Conservation (phyloP, 2,797 vertebrate genomes). For the Staurois parvus region DNA sequence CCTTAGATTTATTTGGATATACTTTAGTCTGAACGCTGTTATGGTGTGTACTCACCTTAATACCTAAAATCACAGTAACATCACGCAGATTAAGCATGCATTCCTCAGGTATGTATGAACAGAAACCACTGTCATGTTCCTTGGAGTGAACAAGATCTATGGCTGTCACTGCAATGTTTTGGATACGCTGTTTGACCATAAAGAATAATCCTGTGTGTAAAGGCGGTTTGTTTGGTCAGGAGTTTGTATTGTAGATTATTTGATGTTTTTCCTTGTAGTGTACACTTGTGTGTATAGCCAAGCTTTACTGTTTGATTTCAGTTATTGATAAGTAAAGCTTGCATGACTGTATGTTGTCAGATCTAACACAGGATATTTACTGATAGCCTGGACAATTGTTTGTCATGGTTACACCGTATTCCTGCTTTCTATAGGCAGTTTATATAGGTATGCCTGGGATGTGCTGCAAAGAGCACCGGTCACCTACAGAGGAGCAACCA, state of each 20-base stretch:
- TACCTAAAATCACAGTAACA: slow-evolving; percentile 25
- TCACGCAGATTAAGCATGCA: slow-evolving; percentile 19
- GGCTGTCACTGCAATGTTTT: slow-evolving; percentile 37
- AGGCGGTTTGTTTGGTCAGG: slow-evolving; percentile 23
- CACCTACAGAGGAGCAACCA: neutral
- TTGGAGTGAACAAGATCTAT: neutral
- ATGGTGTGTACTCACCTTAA: slow-evolving; percentile 8
- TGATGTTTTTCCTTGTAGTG: neutral
- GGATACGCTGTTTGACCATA: slow-evolving; percentile 52
- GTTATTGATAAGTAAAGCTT: slow-evolving; percentile 1
- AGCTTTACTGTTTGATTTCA: slow-evolving; percentile 35
- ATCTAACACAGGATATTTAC: neutral
- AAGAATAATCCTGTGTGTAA: slow-evolving; percentile 19
- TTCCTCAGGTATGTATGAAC: slow-evolving; percentile 6
- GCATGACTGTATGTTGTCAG: neutral
- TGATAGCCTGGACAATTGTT: neutral
- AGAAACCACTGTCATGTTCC: slow-evolving; percentile 11
- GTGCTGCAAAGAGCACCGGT: neutral
- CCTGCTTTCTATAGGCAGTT: neutral
- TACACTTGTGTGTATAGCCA: neutral
- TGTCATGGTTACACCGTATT: neutral
- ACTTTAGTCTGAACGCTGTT: neutral
- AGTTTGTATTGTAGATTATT: neutral
- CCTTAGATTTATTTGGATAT: too few relatives aligned
- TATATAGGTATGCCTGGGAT: neutral